Base-by-base conservation (phyloP, 2,113 vertebrate genomes). In the Chrysochloris asiatica region DNA sequence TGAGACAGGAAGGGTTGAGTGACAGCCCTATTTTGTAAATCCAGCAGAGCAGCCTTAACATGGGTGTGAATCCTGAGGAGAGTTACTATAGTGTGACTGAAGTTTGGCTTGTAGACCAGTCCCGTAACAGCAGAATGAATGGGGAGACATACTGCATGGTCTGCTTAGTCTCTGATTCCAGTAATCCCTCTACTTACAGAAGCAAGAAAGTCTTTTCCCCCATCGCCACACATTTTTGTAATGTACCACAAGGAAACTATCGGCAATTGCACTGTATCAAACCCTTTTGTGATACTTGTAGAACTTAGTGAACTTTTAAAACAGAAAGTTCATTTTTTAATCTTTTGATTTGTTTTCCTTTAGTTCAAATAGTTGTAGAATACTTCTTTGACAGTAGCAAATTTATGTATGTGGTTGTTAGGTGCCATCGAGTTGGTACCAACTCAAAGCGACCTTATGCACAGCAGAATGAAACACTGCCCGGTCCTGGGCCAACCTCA, bases 341-440 rank as follows among this genome's bases (percentile, higher is more conserved):
- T 77, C 63, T 82, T 86, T 94, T n/a, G n/a, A n/a, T n/a, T n/a
- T 90, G 63, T 91, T 65, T 86, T 89, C 24, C 69, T 95, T 96
- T 88, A 73, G 36, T 92, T 96, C 63, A 1, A 36, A 89, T 96
- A 88, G 72, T 45, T 45, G 67, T 97, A 94, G 96, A 93, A 95
- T 97, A 92, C 85, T 87, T 94, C 90, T 96, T 95, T 96, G 96
- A 95, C 83, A 86, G 65, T 92, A 97, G 95, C 91, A 95, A 88
- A 95, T 93, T 97, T 95, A 94, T 95, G 54, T 97, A 94, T 87
- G 92, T 97, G 92, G n/a, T n/a, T n/a, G n/a, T n/a, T n/a, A n/a
- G n/a, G n/a, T n/a, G n/a, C n/a, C n/a, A n/a, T n/a, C n/a, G n/a
- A n/a, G n/a, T n/a, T n/a, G n/a, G n/a, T n/a, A n/a, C n/a, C n/a